Percentiles rank a stretch among this genome's conserved stretches.
Conservation (phyloP, 1,140 invertebrate genomes). For the Carposina sasakii region DNA sequence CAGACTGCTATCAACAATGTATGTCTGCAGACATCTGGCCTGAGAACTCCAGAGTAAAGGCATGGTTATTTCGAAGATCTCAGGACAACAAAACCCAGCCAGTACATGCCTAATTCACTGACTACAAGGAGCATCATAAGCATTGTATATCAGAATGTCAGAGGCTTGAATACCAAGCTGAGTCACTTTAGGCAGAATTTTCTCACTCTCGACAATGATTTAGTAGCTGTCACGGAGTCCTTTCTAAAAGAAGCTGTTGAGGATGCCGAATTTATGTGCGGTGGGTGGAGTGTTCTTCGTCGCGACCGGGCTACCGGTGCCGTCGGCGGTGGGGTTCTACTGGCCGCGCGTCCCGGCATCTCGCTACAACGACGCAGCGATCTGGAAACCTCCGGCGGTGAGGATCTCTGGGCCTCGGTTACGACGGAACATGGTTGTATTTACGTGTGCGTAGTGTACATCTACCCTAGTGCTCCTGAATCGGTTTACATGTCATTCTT, state of each 20-base stretch:
- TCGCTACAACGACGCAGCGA: background rate
- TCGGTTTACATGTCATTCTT: background rate
- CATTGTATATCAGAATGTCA: constrained; percentile 7
- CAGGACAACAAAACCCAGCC: background rate
- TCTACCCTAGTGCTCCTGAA: background rate
- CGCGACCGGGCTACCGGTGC: constrained; percentile 1
- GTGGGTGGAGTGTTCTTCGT: constrained; percentile 1
- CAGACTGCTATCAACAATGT: background rate
- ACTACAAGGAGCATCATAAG: background rate
- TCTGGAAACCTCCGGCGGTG: background rate
- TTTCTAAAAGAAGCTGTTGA: background rate
- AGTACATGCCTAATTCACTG: background rate
- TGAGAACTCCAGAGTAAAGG: background rate
- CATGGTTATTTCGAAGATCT: constrained; percentile 9
- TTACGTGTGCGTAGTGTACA: constrained; percentile 5
- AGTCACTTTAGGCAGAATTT: background rate
- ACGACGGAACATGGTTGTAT: background rate
- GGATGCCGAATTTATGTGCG: background rate
- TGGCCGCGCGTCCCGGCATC: background rate
- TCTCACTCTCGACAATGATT: background rate
- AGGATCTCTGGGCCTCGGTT: background rate
- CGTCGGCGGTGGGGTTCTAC: background rate
- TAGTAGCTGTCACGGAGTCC: background rate
- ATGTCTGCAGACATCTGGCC: constrained; percentile 7
- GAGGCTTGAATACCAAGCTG: constrained; percentile 2